Evolutionary conservation across 2,113 vertebrate genomes (phyloP).

Genomic region (Arothron firmamentum): DNA sequence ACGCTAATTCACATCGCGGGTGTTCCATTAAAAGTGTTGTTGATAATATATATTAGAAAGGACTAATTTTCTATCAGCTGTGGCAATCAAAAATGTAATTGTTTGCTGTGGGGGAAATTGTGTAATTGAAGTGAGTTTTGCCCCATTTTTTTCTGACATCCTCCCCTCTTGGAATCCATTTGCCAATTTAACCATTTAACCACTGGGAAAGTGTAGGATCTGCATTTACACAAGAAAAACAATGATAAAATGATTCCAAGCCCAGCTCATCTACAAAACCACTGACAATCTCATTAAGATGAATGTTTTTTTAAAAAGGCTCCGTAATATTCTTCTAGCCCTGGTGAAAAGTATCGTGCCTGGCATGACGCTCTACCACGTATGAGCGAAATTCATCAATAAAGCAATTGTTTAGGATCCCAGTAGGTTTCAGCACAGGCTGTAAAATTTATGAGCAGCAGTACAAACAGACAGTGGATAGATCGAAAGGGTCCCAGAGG

Average conservation of each 20-base stretch:
- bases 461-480: constrained; percentile 76
- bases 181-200: too few species aligned
- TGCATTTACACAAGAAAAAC: constrained; percentile 5
- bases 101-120: too few species aligned
- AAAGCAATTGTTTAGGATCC: constrained; percentile 78
- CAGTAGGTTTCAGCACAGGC: constrained; percentile 59
- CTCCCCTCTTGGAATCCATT: too few species aligned
- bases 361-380: constrained; percentile 43
- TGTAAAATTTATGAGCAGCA: constrained; percentile 77
- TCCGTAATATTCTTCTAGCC: constrained; percentile 31
- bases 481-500: constrained; percentile 75
- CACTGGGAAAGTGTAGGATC: too few species aligned
- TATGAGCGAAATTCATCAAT: constrained; percentile 74
- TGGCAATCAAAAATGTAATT: too few species aligned
- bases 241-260: constrained; percentile 23
- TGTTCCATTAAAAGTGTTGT: too few species aligned
- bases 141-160: too few species aligned
- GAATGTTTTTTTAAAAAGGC: not conserved
- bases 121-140: too few species aligned
- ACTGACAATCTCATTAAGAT: constrained; percentile 22
- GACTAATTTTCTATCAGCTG: too few species aligned
- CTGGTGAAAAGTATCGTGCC: constrained; percentile 29
- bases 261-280: constrained; percentile 3
- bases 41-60: too few species aligned
- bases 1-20: too few species aligned